Conservation (phyloP, 2,797 vertebrate genomes). For the Pogoniulus pusillus region DNA sequence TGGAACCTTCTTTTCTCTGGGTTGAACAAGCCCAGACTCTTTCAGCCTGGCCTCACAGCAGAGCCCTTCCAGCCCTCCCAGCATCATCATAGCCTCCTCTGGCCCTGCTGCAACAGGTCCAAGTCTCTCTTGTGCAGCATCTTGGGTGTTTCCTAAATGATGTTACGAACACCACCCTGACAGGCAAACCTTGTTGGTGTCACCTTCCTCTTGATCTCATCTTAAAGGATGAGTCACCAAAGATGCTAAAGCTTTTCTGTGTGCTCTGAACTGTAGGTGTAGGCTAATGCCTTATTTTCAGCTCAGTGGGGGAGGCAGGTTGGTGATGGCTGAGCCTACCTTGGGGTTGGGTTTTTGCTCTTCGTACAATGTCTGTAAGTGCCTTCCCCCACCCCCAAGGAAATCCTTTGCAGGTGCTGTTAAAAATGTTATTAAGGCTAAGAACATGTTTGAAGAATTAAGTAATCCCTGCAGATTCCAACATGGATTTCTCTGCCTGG, state of each 20-base stretch:
- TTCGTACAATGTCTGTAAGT: not conserved
- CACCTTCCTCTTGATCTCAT: not conserved
- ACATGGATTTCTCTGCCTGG: not conserved
- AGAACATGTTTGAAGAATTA: not conserved
- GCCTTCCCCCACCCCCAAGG: not conserved
- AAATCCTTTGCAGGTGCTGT: not conserved
- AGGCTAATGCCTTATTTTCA: not conserved
- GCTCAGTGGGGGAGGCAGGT: not conserved
- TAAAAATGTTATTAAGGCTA: not conserved
- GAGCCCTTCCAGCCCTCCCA: not conserved
- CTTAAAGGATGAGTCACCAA: not conserved
- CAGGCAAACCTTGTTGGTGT: fast-evolving
- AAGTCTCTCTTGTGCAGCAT: not conserved
- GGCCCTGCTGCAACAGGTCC: not conserved
- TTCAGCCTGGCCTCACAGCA: not conserved
- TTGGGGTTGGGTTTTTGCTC: too few relatives aligned
- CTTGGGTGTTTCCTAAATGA: fast-evolving
- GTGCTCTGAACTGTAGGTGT: not conserved
- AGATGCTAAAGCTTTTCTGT: not conserved
- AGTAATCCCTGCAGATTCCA: not conserved
- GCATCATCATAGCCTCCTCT: not conserved
- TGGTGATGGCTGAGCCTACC: not conserved
- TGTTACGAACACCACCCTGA: not conserved
- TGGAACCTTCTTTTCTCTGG: not conserved
- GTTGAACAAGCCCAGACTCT: not conserved